These are phyloP conservation scores for Minunthozetes semirufus DNA, from an alignment of 2,888 invertebrate genomes.

Conservation along the genomic window DNA sequence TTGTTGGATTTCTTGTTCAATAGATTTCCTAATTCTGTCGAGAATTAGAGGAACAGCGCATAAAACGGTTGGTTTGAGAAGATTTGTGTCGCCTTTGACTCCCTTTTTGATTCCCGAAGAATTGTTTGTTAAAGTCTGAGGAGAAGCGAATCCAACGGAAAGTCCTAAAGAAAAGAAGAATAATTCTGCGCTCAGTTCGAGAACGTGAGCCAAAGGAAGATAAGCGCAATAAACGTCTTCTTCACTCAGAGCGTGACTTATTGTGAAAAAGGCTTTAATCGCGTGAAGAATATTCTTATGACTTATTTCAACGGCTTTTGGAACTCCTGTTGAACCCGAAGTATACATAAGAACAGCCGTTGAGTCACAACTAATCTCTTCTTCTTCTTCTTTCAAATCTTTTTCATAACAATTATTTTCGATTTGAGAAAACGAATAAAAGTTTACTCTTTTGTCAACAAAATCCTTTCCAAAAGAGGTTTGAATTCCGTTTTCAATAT, in stretches of 20 bases:
- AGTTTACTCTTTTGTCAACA: too few relatives aligned
- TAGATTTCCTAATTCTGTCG: conserved; percentile 63
- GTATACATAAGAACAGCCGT: conserved; percentile 97
- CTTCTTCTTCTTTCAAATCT: conserved; percentile 61
- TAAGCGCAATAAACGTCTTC: conserved; percentile 66
- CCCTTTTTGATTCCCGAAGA: conserved; percentile 95
- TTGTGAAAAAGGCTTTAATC: conserved; percentile 41
- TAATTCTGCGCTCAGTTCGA: conserved; percentile 79
- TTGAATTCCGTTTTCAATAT: too few relatives aligned
- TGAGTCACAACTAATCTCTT: too few relatives aligned
- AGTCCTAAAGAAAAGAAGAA: conserved; percentile 76
- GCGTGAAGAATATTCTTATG: conserved; percentile 42
- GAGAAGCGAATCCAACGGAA: conserved; percentile 91
- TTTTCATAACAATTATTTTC: too few relatives aligned
- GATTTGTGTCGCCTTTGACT: conserved; percentile 84
- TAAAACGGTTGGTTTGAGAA: conserved; percentile 84
- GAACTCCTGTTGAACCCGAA: conserved; percentile 65
- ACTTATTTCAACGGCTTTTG: conserved; percentile 47
- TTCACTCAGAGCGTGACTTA: conserved; percentile 37
- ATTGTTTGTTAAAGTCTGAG: conserved; percentile 63
- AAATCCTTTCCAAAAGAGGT: too few relatives aligned
- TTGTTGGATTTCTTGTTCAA: conserved; percentile 79
- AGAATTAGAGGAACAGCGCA: conserved; percentile 80
- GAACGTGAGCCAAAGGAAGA: conserved; percentile 45
- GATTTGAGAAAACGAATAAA: too few relatives aligned